Evolutionary conservation across 2,113 vertebrate species (phyloP), one percentile per base, ranked within the genome.

Genomic region (Deroptyus accipitrinus): DNA sequence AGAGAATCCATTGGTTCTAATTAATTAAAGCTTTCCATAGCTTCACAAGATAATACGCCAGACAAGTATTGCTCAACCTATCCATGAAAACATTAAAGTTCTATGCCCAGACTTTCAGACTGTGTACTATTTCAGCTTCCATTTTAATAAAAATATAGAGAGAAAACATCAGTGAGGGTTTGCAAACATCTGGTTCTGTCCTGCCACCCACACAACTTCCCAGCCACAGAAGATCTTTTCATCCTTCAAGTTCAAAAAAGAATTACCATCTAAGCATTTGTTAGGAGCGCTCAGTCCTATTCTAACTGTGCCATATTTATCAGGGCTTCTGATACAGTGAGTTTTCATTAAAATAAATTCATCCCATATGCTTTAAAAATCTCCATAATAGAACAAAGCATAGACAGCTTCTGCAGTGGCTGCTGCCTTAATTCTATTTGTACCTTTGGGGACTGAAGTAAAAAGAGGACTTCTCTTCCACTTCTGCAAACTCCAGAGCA

Each of bases 291-390:
- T 90, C 37, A 91, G 57, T 69, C 76, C 64, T 75, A 3, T 22
- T 89, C 14, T 82, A 25, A 12, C 33, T 66, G 15, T 70, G 30
- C 37, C 20, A 15, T 46, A 59, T 67, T 77, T 82, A 76, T 75
- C 76, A 69, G 30, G 55, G 41, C 27, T 95, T 84, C 85, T 83
- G 64, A 92, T 73, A 69, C 17, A 69, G 17, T 30, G n/a, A 51
- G 42, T 82, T 94, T 93, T 94, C 85, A 87, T 95, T 80, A 84
- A 83, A 86, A 74, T 55, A 95, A 93, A 95, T 89, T 74, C 9
- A 57, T 90, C 48, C 89, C 87, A 91, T 51, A 63, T 88, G 92
- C 17, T 57, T 77, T 23, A 70, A 67, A 82, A 62, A 33, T 70
- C 48, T 68, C 37, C 23, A 8, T 70, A 33, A 35, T 8, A 69